Percentiles rank a stretch among this genome's conserved stretches.
Conservation (phyloP, 1,140 invertebrate species). For the Conopomorpha cramerella region DNA sequence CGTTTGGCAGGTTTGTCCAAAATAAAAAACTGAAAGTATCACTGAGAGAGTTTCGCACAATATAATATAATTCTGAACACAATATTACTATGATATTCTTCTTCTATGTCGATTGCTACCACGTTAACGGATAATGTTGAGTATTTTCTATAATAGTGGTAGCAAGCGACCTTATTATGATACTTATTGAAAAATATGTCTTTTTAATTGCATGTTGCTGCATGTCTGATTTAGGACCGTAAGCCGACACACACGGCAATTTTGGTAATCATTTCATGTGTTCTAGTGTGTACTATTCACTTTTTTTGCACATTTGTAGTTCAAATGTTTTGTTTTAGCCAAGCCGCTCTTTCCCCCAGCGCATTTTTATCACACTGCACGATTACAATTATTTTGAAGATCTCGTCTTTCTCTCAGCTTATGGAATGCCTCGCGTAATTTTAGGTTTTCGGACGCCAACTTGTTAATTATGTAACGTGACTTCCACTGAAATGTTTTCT, state of each 20-base stretch:
- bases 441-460: too few relatives aligned
- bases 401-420: slow-evolving; percentile 52
- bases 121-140: too few relatives aligned
- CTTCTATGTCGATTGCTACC: slow-evolving; percentile 38
- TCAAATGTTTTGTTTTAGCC: slow-evolving; percentile 53
- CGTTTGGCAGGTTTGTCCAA: slow-evolving; percentile 68
- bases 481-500: too few relatives aligned
- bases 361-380: slow-evolving; percentile 57
- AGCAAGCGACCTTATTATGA: slow-evolving; percentile 25
- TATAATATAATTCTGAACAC: too few relatives aligned
- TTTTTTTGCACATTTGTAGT: slow-evolving; percentile 59
- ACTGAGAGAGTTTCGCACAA: slow-evolving; percentile 45
- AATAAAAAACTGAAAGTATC: slow-evolving; percentile 40
- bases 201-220: slow-evolving; percentile 55
- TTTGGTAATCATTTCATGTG: slow-evolving; percentile 47
- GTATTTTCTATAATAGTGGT: too few relatives aligned
- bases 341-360: slow-evolving; percentile 53
- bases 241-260: slow-evolving; percentile 53
- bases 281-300: slow-evolving; percentile 44
- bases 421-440: slow-evolving; percentile 57
- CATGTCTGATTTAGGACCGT: slow-evolving; percentile 53
- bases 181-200: slow-evolving; percentile 34
- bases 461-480: too few relatives aligned
- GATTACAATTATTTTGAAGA: slow-evolving; percentile 52
- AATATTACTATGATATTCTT: too few relatives aligned